phyloP scores from a whole-genome alignment of 2,797 vertebrate genomes.

The Otolemur crassicaudatus region DNA sequence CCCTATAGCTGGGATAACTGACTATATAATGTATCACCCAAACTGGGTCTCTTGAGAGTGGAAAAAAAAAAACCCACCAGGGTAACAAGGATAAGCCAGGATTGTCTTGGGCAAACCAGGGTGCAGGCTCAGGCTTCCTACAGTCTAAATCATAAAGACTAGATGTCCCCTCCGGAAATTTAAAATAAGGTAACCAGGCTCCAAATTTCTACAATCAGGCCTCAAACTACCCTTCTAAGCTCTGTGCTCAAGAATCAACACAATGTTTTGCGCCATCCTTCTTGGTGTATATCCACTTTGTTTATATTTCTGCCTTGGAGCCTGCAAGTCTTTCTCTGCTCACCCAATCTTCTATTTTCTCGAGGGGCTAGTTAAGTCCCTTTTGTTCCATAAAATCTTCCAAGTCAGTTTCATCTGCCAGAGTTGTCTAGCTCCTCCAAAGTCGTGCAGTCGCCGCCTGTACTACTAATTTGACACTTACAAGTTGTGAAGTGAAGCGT shows the following conservation, averaged over 20 bases:
- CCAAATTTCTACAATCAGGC: rapidly evolving
- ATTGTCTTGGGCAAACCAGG: background rate
- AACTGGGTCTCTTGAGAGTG: background rate
- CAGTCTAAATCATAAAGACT: background rate
- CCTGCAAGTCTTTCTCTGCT: slow-evolving; percentile 10
- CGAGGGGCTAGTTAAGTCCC: background rate
- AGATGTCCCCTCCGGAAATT: background rate
- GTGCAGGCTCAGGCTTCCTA: background rate
- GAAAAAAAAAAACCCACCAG: background rate
- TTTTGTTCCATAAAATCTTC: background rate
- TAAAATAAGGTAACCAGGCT: background rate
- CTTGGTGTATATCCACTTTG: too few species aligned
- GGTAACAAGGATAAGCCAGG: background rate
- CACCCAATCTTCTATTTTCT: background rate
- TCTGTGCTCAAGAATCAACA: background rate
- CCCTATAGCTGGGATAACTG: background rate
- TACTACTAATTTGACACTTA: background rate
- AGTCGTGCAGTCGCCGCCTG: background rate
- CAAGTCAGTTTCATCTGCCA: background rate
- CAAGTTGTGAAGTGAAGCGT: background rate
- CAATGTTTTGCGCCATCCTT: background rate
- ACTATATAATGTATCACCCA: background rate
- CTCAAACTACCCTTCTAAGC: background rate
- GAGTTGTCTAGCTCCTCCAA: slow-evolving; percentile 3
- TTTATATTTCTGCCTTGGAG: background rate